phyloP scores from a whole-genome alignment of 2,888 invertebrate genomes.

The Argynnis bischoffii region DNA sequence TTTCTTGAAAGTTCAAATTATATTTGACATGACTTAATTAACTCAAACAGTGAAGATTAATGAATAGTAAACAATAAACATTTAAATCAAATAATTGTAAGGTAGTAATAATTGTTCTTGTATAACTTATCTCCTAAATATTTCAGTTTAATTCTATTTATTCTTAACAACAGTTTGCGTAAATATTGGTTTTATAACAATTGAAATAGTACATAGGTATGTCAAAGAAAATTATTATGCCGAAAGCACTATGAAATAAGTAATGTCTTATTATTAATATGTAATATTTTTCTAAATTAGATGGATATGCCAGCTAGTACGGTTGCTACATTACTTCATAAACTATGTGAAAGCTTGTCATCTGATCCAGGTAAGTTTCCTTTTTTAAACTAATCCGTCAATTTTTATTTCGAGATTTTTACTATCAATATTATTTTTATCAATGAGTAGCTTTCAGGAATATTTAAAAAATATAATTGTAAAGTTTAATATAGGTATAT shows the following conservation, averaged over 20 bases:
- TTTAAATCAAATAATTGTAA: conserved; percentile 1
- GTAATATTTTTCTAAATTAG: conserved; percentile 19
- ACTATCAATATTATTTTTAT: conserved; percentile 20
- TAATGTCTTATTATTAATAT: neutral
- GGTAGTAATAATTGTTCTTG: neutral
- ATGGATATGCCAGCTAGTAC: conserved; percentile 61
- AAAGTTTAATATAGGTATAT: neutral
- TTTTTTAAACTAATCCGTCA: conserved; percentile 39
- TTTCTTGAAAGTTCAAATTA: conserved; percentile 13
- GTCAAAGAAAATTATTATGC: neutral
- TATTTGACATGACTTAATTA: conserved; percentile 5
- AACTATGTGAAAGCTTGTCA: conserved; percentile 70
- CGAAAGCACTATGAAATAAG: neutral
- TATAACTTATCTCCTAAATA: too few species aligned
- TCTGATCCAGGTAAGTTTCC: conserved; percentile 64
- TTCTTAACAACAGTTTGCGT: too few species aligned
- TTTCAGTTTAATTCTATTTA: too few species aligned
- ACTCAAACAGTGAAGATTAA: neutral
- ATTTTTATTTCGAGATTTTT: conserved; percentile 34
- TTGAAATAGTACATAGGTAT: too few species aligned
- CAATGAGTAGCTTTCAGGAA: conserved; percentile 60
- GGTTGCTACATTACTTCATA: conserved; percentile 64
- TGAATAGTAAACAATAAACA: conserved; percentile 12
- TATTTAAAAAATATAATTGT: conserved; percentile 37
- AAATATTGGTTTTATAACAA: too few species aligned